Base-by-base conservation (phyloP, 2,113 vertebrate species). In the Prietella phreatophila region DNA sequence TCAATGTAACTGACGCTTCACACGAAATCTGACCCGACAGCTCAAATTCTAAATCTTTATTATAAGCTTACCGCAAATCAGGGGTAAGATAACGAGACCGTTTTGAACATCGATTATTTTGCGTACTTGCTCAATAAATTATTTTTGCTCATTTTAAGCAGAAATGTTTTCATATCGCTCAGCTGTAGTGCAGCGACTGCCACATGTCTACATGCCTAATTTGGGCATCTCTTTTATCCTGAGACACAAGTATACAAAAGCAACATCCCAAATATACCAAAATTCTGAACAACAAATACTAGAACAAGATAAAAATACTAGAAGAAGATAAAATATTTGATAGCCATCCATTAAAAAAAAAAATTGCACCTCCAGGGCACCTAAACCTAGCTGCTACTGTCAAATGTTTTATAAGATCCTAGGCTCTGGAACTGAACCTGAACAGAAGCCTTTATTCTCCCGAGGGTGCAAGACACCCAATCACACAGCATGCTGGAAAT, bases 401-500 rank as follows among this genome's bases (percentile, higher is more conserved):
- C 2, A 10, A 39, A 85, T 4, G 42, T 33, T 76, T 80, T 85
- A 81, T 87, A 87, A 75, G 82, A 65, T 65, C 36, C 63, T 39
- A 58, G 69, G 30, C 60, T 79, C 36, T 79, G 42, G 30, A 75
- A 83, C 58, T 78, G 39, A 88, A 88, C 79, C 58, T 63, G 84
- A 86, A 90, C 65, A 79, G 55, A 58, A 86, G 67, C 42, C 33
- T 75, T 86, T 86, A 83, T 84, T 82, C 56, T 86, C 84, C 84
- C 73, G 56, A 85, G 81, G 87, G 87, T 61, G 27, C 36, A 79
- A 76, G 63, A 88, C 80, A 76, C 85, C 83, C 80, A 71, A 88
- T 88, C 90, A 87, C 85, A 82, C 88, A 76, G 69, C 71, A 76
- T 89, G 73, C 56, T 90, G 84, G 80, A 86, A 86, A 88, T 85